phyloP scores from a whole-genome alignment of 2,113 vertebrate genomes.

The Triplophysa dalaica region DNA sequence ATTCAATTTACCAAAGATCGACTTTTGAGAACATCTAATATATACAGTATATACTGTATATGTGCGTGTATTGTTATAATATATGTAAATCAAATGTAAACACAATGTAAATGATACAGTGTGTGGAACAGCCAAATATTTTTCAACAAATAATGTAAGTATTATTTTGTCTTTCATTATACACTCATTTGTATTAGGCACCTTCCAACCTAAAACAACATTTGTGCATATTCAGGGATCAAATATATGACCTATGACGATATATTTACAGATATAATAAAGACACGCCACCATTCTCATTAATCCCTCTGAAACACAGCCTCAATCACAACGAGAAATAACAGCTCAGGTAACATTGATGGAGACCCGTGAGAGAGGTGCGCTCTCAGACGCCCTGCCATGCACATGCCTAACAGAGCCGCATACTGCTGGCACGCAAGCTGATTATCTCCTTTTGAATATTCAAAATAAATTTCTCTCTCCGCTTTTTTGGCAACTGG shows the following conservation, averaged over 20 bases:
- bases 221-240: slow-evolving; percentile 1
- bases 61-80: background rate
- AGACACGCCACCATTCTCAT: background rate
- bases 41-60: no score
- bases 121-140: background rate
- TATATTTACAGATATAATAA: background rate
- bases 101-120: no score
- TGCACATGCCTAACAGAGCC: slow-evolving; percentile 16
- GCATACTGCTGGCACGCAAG: slow-evolving; percentile 41
- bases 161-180: background rate
- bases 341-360: slow-evolving; percentile 9
- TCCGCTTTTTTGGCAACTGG: slow-evolving; percentile 45
- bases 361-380: slow-evolving; percentile 33
- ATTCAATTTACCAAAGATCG: no score
- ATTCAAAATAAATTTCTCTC: slow-evolving; percentile 52
- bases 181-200: background rate
- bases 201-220: background rate
- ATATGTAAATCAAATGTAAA: no score
- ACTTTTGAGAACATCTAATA: no score
- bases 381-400: slow-evolving; percentile 28
- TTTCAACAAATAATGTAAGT: background rate
- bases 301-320: background rate
- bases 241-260: background rate
- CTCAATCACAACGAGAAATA: background rate
- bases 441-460: slow-evolving; percentile 52